phyloP scores from a whole-genome alignment of 2,888 invertebrate species.

The Diploptera punctata region DNA sequence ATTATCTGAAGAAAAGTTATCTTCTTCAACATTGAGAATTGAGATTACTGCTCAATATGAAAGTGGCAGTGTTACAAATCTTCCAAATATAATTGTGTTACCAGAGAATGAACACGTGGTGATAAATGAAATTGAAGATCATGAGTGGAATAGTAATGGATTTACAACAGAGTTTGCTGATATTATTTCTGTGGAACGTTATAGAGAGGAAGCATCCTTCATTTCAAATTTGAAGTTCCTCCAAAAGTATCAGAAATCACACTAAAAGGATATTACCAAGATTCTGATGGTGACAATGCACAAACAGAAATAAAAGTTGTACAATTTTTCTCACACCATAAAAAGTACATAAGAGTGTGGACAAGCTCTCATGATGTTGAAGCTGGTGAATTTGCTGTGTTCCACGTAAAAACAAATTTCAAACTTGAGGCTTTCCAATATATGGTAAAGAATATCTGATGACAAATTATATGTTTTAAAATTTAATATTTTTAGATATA shows the following conservation, averaged over 20 bases:
- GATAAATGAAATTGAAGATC: background rate
- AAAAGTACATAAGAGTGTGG: conserved; percentile 56
- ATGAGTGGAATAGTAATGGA: background rate
- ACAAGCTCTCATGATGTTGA: conserved; percentile 55
- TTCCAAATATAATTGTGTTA: background rate
- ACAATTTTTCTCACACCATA: conserved; percentile 52
- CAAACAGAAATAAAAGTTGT: conserved; percentile 45
- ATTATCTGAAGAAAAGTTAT: conserved; percentile 48
- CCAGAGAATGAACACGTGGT: background rate
- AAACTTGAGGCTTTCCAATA: conserved; percentile 58
- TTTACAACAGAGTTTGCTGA: background rate
- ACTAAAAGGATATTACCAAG: conserved; percentile 40
- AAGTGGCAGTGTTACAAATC: background rate
- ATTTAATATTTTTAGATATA: no score
- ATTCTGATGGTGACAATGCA: background rate
- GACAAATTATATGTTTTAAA: no score
- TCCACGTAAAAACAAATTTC: conserved; percentile 60
- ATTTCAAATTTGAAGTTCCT: conserved; percentile 48
- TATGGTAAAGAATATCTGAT: conserved; percentile 56
- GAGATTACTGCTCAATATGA: conserved; percentile 45
- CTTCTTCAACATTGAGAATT: conserved; percentile 47
- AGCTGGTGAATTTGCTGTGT: conserved; percentile 61
- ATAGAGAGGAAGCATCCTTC: conserved; percentile 48
- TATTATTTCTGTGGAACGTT: conserved; percentile 41
- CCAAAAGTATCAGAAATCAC: conserved; percentile 42